Base-by-base conservation (phyloP, 2,797 vertebrate genomes). In the Triplophysa bombifrons region DNA sequence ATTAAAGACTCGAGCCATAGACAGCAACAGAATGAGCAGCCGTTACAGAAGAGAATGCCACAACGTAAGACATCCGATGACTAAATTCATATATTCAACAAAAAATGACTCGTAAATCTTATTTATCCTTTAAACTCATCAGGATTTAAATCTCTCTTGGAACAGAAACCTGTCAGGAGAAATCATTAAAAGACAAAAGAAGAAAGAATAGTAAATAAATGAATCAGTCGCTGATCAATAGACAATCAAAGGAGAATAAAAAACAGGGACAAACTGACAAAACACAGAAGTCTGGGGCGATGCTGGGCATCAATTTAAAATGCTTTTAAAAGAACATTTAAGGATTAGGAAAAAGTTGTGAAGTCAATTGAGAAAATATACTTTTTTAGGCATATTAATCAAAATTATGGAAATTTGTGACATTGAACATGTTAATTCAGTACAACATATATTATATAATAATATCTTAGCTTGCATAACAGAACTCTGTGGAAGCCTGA, bases 1-100 rank as follows among this genome's bases (percentile, higher is more conserved):
- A 65, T 80, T 76, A 75, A 63, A 50, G 46, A 61, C 46, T 51
- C 17, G 13, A 22, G 7, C 12, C 22, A 30, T 27, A 22, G 55
- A 12, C 12, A 22, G 34, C 34, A 27, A 74, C 60, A 55, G 51
- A 70, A 65, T 22, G 30, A 64, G 65, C n/a, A 65, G 48, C 58
- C 61, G 25, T 60, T 19, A 53, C 61, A 76, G 48, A 77, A 78
- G 51, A 65, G 20, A 58, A 65, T 73, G 30, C 64, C 30, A 69
- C 48, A 56, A 64, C 63, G 64, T 38, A 38, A 38, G 41, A 67
- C 56, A 60, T 53, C 3, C 13, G 4, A 25, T 53, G 25, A 78
- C 46, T 41, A 2, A 22, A 25, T 10, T 19, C 8, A 51, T 13
- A 20, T 76, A 38, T 55, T 30, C 46, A 48, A 48, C 46, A 48